A percentile compares a stretch with the other conserved stretches of the same genome.
These are phyloP conservation scores for Choloepus didactylus DNA, from an alignment of 2,797 vertebrate genomes.

Conservation along the genomic window DNA sequence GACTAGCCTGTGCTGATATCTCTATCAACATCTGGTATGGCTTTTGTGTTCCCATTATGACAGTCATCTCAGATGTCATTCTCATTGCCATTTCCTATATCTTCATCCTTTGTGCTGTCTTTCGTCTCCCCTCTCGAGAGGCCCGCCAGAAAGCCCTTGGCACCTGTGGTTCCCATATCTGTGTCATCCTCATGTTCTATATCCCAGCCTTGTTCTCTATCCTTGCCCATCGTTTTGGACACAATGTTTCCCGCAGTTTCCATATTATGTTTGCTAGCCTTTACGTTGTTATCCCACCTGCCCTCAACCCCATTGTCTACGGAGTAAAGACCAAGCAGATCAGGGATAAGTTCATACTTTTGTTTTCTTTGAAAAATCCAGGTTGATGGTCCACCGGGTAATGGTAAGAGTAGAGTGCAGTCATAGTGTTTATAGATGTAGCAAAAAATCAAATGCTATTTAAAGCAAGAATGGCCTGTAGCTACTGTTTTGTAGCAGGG, in stretches of 20 bases:
- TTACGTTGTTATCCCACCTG: slow-evolving; percentile 59
- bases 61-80: slow-evolving; percentile 35
- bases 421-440: neutral
- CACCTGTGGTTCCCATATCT: slow-evolving; percentile 72
- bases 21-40: slow-evolving; percentile 86
- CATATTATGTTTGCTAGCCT: slow-evolving; percentile 69
- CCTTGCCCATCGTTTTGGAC: slow-evolving; percentile 38
- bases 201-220: slow-evolving; percentile 57
- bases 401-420: neutral
- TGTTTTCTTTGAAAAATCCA: neutral
- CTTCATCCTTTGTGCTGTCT: slow-evolving; percentile 56
- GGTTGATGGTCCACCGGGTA: neutral
- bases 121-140: slow-evolving; percentile 55
- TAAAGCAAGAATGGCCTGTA: neutral
- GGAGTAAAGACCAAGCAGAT: slow-evolving; percentile 64
- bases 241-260: slow-evolving; percentile 59
- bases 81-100: slow-evolving; percentile 62
- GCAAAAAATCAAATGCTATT: neutral
- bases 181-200: slow-evolving; percentile 73
- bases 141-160: slow-evolving; percentile 53
- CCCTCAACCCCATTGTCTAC: slow-evolving; percentile 73
- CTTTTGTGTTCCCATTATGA: slow-evolving; percentile 73
- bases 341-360: neutral
- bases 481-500: neutral
- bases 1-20: slow-evolving; percentile 84